These are phyloP conservation scores for Strongylocentrotus purpuratus DNA, from an alignment of 35 echinoderm and acorn worm genomes.

Conservation along the genomic window DNA sequence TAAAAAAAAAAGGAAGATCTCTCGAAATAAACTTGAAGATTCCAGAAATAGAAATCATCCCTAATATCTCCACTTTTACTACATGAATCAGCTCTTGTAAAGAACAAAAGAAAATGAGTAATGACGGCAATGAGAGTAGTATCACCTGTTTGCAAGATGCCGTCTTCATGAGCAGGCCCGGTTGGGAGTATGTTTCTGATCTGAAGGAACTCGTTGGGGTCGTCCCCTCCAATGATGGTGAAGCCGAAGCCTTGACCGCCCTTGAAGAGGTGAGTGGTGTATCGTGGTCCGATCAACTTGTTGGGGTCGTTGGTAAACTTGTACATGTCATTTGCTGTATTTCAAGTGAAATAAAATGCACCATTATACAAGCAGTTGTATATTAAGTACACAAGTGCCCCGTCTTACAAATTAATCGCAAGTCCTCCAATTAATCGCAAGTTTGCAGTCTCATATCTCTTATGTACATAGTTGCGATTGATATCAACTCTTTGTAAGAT, in stretches of 20 bases:
- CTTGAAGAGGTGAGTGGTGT: slow-evolving; percentile 71
- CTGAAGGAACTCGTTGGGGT: slow-evolving; percentile 91
- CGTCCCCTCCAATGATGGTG: slow-evolving; percentile 97
- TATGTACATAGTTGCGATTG: no score
- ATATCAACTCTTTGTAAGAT: no score
- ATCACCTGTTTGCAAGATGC: slow-evolving; percentile 85
- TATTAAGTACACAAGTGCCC: neutral
- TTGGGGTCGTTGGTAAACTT: slow-evolving; percentile 87
- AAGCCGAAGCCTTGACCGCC: slow-evolving; percentile 91
- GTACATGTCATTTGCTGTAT: neutral
- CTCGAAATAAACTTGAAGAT: no score
- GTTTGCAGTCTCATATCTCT: no score
- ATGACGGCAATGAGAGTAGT: neutral
- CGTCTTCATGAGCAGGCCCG: slow-evolving; percentile 88
- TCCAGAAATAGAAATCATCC: no score
- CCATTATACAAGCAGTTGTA: neutral
- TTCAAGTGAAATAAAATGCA: neutral
- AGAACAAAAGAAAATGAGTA: neutral
- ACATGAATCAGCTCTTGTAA: no score
- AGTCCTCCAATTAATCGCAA: no score
- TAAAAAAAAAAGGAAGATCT: no score
- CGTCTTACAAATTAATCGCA: no score
- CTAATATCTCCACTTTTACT: no score
- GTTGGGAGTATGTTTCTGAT: slow-evolving; percentile 90
- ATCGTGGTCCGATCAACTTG: slow-evolving; percentile 75